Conservation (phyloP, 2,797 vertebrate genomes). For the Smutsia gigantea region DNA sequence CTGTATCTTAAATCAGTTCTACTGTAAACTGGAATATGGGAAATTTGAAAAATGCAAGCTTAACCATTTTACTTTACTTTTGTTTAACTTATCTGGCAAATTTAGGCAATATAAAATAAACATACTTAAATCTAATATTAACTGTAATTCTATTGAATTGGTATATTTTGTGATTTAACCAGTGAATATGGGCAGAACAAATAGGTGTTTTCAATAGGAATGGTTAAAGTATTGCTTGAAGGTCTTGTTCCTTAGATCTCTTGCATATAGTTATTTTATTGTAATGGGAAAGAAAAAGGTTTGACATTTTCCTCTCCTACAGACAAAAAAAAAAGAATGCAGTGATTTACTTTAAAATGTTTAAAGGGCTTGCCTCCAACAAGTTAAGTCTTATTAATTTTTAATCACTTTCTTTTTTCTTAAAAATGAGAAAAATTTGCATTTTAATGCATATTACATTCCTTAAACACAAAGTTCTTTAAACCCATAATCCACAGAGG, state of each 20-base stretch:
- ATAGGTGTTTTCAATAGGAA: neutral
- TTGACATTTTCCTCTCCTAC: neutral
- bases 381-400: constrained; percentile 47
- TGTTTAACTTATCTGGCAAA: neutral
- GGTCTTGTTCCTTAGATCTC: neutral
- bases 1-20: neutral
- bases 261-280: neutral
- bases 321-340: neutral
- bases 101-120: neutral
- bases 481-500: constrained; percentile 53
- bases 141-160: neutral
- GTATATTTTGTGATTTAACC: neutral
- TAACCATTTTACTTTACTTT: neutral
- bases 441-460: constrained; percentile 49
- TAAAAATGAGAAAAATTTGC: constrained; percentile 38
- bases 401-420: constrained; percentile 24
- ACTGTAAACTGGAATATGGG: neutral
- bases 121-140: neutral
- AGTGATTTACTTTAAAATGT: neutral
- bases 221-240: neutral
- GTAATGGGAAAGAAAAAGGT: neutral
- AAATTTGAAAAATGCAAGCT: neutral
- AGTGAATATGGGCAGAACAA: neutral
- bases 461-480: constrained; percentile 33
- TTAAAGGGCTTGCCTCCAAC: neutral